Evolutionary conservation across 37 sponge, comb jelly and placozoan genomes (phyloP).

Genomic region (Mnemiopsis leidyi): DNA sequence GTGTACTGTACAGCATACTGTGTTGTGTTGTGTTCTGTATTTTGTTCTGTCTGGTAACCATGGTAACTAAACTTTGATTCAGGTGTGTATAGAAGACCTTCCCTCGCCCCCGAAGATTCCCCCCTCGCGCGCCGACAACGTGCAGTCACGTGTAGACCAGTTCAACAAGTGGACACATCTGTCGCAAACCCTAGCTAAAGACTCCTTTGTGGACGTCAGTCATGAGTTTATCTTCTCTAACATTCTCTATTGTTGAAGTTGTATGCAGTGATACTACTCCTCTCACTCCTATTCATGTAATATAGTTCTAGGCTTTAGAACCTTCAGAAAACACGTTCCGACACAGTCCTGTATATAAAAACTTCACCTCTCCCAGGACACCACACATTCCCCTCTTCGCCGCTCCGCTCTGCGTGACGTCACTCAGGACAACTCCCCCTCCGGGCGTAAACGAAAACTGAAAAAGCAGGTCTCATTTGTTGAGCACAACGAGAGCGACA

Average conservation of each 20-base stretch:
- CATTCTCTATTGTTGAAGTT: no score
- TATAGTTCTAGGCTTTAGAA: no score
- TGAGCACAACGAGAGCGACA: not conserved
- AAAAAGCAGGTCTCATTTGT: slow-evolving; percentile 59
- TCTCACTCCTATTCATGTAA: no score
- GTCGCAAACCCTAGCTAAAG: slow-evolving; percentile 6
- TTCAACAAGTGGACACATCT: slow-evolving; percentile 55
- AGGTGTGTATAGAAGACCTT: slow-evolving; percentile 29
- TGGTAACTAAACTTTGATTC: not conserved
- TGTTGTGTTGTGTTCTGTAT: no score
- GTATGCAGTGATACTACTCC: no score
- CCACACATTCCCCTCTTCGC: not conserved
- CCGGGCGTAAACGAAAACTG: not conserved
- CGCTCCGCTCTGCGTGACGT: slow-evolving; percentile 27
- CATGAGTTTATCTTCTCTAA: not conserved
- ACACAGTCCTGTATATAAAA: no score
- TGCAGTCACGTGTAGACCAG: slow-evolving; percentile 22
- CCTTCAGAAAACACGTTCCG: no score
- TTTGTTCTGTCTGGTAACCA: no score
- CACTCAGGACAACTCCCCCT: not conserved
- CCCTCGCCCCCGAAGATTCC: slow-evolving; percentile 53
- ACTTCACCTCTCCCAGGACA: not conserved
- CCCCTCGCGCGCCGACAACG: slow-evolving; percentile 4
- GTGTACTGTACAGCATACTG: no score
- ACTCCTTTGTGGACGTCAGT: slow-evolving; percentile 25